Evolutionary conservation across 1,140 invertebrate genomes (phyloP).

Genomic region (Temnothorax nylanderi): DNA sequence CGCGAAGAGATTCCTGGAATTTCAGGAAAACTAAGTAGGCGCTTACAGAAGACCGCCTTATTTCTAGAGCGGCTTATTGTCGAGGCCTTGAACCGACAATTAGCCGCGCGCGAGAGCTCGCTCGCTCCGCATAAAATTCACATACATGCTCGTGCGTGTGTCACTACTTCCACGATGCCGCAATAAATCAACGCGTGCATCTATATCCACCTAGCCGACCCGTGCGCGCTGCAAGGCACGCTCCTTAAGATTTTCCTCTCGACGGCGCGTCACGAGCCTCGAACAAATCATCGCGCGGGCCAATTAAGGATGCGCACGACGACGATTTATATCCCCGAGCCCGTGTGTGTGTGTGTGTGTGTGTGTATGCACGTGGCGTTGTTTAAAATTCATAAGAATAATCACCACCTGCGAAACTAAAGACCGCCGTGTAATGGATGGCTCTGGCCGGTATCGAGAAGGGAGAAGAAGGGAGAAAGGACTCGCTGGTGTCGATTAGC

Average conservation of each 20-base stretch:
- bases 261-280: conserved; percentile 59
- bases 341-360: too few relatives aligned
- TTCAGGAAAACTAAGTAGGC: not conserved
- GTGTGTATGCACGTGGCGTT: conserved; percentile 26
- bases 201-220: conserved; percentile 15
- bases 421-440: conserved; percentile 56
- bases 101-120: not conserved
- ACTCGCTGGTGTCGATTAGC: conserved; percentile 45
- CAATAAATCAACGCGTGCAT: conserved; percentile 25
- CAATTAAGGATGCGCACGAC: conserved; percentile 67
- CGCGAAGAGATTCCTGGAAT: not conserved
- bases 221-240: not conserved
- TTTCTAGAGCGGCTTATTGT: not conserved
- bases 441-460: not conserved
- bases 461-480: not conserved
- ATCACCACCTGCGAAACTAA: conserved; percentile 61
- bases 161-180: not conserved
- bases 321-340: conserved; percentile 59
- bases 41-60: not conserved
- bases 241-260: conserved; percentile 45
- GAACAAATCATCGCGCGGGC: conserved; percentile 65
- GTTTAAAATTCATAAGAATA: conserved; percentile 69
- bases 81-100: conserved; percentile 1
- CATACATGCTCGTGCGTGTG: not conserved
- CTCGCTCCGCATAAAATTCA: conserved; percentile 17